Conservation (phyloP, 1,140 invertebrate species). For the Rhagoletis zephyria region DNA sequence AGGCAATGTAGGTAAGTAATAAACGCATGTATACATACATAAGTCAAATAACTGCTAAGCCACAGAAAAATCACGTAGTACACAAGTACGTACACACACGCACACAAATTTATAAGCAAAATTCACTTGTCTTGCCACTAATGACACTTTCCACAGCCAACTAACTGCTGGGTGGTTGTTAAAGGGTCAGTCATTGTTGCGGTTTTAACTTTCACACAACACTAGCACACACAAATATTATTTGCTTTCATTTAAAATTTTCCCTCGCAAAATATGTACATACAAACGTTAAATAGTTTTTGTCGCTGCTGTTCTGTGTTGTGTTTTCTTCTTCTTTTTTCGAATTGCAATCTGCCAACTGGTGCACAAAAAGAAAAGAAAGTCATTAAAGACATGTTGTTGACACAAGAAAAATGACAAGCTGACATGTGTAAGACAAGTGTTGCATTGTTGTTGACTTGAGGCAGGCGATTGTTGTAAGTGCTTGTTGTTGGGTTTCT, state of each 20-base stretch:
- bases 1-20: background rate
- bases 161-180: background rate
- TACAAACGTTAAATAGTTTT: no score
- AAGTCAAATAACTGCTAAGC: background rate
- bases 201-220: constrained; percentile 27
- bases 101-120: no score
- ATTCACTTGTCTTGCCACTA: background rate
- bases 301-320: background rate
- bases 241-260: constrained; percentile 5
- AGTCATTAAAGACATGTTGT: constrained; percentile 49
- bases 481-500: background rate
- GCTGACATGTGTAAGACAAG: constrained; percentile 46
- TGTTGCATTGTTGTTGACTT: background rate
- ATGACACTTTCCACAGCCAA: background rate
- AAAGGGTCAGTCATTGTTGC: constrained; percentile 21
- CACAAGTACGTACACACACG: background rate
- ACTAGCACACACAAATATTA: background rate
- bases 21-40: no score
- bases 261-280: background rate
- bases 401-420: constrained; percentile 52
- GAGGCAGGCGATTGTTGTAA: background rate
- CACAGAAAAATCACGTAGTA: background rate
- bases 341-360: background rate
- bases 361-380: constrained; percentile 42
- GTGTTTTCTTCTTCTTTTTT: background rate